Evolutionary conservation across 1,140 invertebrate species (phyloP).

Genomic region (Harlomillsia oculata): DNA sequence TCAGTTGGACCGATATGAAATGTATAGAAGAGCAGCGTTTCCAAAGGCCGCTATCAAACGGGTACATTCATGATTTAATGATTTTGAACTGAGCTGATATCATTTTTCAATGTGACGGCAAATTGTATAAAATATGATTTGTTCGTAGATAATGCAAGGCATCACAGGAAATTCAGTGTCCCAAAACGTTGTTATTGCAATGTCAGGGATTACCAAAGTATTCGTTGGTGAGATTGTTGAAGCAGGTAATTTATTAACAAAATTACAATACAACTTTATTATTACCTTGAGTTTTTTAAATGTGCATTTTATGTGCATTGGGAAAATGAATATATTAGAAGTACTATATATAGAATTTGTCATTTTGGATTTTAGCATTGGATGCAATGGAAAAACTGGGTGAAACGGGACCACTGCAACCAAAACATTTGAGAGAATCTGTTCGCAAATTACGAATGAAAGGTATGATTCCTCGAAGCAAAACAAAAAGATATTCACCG

Average conservation of each 20-base stretch:
- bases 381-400: slow-evolving; percentile 83
- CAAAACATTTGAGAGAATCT: slow-evolving; percentile 89
- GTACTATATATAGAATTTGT: too few relatives aligned
- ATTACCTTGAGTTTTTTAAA: not conserved
- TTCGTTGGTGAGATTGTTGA: slow-evolving; percentile 98
- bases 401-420: slow-evolving; percentile 82
- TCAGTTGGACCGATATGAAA: slow-evolving; percentile 95
- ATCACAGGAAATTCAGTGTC: slow-evolving; percentile 94
- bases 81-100: too few relatives aligned
- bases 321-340: not conserved
- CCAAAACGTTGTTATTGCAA: slow-evolving; percentile 98
- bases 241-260: slow-evolving; percentile 80
- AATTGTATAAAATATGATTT: too few relatives aligned
- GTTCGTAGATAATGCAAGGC: slow-evolving; percentile 78
- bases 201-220: slow-evolving; percentile 98
- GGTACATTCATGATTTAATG: slow-evolving; percentile 40
- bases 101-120: too few relatives aligned
- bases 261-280: too few relatives aligned
- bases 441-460: slow-evolving; percentile 62
- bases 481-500: slow-evolving; percentile 14
- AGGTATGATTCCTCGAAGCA: slow-evolving; percentile 42
- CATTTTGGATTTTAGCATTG: slow-evolving; percentile 52
- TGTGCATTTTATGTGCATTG: not conserved
- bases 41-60: slow-evolving; percentile 95
- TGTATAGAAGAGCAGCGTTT: slow-evolving; percentile 94